Base-by-base conservation (phyloP, 2,797 vertebrate species). In the Pangasius sanitwongsei region DNA sequence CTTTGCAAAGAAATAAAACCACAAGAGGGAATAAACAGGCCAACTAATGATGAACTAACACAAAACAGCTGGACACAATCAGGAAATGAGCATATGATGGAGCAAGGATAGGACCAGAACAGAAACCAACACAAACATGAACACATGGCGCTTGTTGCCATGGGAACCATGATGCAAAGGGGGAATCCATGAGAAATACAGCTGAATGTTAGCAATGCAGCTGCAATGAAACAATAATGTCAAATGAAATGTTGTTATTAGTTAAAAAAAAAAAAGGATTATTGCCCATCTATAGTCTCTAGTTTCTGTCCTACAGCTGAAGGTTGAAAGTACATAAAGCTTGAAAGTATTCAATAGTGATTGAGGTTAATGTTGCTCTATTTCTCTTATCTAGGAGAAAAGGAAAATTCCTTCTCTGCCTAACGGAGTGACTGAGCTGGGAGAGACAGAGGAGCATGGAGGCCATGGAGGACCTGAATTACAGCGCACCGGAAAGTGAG, bases 381-480 rank as follows among this genome's bases (percentile, higher is more conserved):
- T n/a, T 70, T 48, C 37, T 59, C 59, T 67, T 31, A 1, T 50
- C 2, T 92, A 99, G 99, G 98, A 99, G 94, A 99, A 99, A 91
- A 97, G 99, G 63, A 99, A 99, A 96, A 95, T 98, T 89, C 97
- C 99, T 72, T 97, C 97, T 34, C 94, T 99, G 89, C 98, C 98
- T 90, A 99, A 99, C 41, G 99, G 98, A 91, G 98, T 98, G 92
- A 97, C 98, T 85, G 97, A 98, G 92, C 96, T 98, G 0, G 97
- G 97, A 61, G 98, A 99, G 16, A 90, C 95, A 13, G 97, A 96
- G 91, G 97, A 97, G 6, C 97, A 97, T 0, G 98, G 97, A 70
- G 98, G 98, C 37, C 98, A 99, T 8, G 98, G 97, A 44, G 99
- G 99, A 86, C 98, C 99, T 63, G 98, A 99, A 95, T 95, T 99